Base-by-base conservation (phyloP, 2,113 vertebrate genomes). In the Peromyscus polionotus region DNA sequence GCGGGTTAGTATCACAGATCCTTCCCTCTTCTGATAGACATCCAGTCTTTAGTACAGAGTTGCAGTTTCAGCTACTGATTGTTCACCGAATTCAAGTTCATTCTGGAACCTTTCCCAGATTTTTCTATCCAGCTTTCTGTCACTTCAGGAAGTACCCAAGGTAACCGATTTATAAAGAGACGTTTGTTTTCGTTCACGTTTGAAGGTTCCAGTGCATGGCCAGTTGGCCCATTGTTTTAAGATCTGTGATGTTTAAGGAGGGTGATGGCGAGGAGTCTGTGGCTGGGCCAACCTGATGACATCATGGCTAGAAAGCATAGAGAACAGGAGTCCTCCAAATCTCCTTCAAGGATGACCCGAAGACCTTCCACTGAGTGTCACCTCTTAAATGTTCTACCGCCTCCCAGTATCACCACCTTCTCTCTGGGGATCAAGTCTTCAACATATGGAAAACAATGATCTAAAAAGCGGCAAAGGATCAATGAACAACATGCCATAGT, bases 1-100 rank as follows among this genome's bases (percentile, higher is more conserved):
- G 93, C 92, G 68, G 7, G 36, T 91, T 33, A 14, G 57, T 67
- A 22, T 13, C 6, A 45, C 6, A 76, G 4, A 81, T 24, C 85
- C 88, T 68, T 73, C 59, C 70, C 88, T 90, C 80, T 95, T 61
- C 80, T 95, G 19, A 33, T 9, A 51, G 39, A 83, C 68, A 5
- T 45, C 9, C 2, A 85, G 90, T 57, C 72, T 75, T 59, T 36
- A 54, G 68, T 76, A 45, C 48, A 33, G 5, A 92, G 59, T 39
- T 93, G 39, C 0, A 13, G 19, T 54, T 61, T 57, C 14, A 83
- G 28, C 26, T 70, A 68, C 42, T 79, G 42, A 19, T 22, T 17
- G 16, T 70, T 68, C 31, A 48, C 57, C 4, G n/a, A 11, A 75
- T 17, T 13, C 28, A n/a, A 84, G 61, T 45, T 67, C 81, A 48